Base-by-base conservation (phyloP, 2,113 vertebrate species). In the Lasiurus cinereus region DNA sequence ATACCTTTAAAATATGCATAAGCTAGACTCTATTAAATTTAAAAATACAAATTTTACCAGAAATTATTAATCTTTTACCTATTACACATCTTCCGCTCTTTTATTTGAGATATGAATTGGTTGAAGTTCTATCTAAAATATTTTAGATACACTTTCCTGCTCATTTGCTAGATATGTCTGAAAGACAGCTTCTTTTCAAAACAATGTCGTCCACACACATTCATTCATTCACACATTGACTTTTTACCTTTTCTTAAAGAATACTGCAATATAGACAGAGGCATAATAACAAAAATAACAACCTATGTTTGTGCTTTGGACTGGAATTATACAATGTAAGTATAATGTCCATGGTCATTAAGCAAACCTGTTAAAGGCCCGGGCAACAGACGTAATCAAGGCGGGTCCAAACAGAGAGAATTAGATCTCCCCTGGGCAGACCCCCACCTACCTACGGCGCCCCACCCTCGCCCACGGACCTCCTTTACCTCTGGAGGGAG, bases 401-500 rank as follows among this genome's bases (percentile, higher is more conserved):
- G 69, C 48, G 39, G 54, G 36, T 33, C 6, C 79, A 69, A 78
- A 62, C 5, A 11, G 33, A 33, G 16, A 69, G 39, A 69, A 29
- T 69, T 29, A 18, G 16, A 27, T 24, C 46, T 52, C 56, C 15
- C 27, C 1, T 4, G 3, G 5, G 1, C 22, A 19, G 73, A 22
- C 27, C 11, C 12, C 24, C 33, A 46, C 46, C 46, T 46, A 54
- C 16, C 11, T 24, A 7, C 10, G 33, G 16, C 24, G 36, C 15
- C 12, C 33, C 43, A 19, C 43, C 56, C 6, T 36, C 10, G 2
- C 6, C 50, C 39, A 24, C 1, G 4, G 8, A 3, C 66, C 36
- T n/a, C 46, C 1, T 24, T 59, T n/a, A 27, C 56, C 15, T 74
- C 1, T 0, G 0, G 4, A 2, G 1, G 1, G 56, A 29, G 56